phyloP scores from a whole-genome alignment of 1,140 invertebrate species.

The Tribolium castaneum region DNA sequence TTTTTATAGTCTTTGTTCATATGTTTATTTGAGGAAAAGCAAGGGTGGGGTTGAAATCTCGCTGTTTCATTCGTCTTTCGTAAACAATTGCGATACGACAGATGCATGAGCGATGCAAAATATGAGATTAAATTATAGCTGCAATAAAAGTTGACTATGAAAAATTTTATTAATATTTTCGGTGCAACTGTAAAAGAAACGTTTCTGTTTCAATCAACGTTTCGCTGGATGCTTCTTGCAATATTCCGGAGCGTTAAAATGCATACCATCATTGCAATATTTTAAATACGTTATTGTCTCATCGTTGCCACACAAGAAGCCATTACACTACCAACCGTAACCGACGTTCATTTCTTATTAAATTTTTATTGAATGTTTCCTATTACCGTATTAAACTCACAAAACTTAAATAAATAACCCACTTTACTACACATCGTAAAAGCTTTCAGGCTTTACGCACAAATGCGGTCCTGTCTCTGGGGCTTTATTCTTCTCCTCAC shows the following conservation, averaged over 20 bases:
- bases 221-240: conserved; percentile 16
- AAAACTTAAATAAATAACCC: conserved; percentile 33
- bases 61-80: neutral
- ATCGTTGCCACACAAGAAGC: conserved; percentile 27
- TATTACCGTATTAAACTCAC: conserved; percentile 32
- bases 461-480: conserved; percentile 1
- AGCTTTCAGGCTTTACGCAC: conserved; percentile 24
- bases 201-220: conserved; percentile 29
- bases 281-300: conserved; percentile 30
- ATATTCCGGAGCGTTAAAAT: conserved; percentile 26
- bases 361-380: conserved; percentile 31
- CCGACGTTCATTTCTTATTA: conserved; percentile 19
- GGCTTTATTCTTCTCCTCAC: conserved; percentile 8
- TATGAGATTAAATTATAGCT: conserved; percentile 28
- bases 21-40: conserved; percentile 22
- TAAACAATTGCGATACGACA: neutral
- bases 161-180: conserved; percentile 32
- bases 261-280: conserved; percentile 14
- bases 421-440: conserved; percentile 32
- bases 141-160: conserved; percentile 30
- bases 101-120: conserved; percentile 18
- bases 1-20: conserved; percentile 20
- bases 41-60: neutral
- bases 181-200: conserved; percentile 30
- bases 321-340: conserved; percentile 14